Percentiles rank a stretch among this genome's conserved stretches.
These are phyloP conservation scores for Neelides folsomi DNA, from an alignment of 2,888 invertebrate species.

Conservation along the genomic window DNA sequence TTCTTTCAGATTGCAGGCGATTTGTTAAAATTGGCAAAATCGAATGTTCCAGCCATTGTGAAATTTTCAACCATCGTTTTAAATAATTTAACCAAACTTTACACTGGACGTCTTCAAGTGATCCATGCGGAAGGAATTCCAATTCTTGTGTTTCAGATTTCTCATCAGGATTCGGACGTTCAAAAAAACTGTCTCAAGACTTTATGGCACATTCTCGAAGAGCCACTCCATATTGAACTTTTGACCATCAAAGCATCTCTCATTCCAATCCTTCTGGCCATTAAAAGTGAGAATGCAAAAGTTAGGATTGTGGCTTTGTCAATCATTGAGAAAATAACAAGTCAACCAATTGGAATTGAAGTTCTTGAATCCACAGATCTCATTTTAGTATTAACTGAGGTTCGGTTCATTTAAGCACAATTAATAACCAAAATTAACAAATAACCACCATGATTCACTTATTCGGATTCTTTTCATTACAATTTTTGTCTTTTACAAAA, in stretches of 20 bases:
- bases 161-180: constrained; percentile 22
- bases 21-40: constrained; percentile 11
- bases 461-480: too few species aligned
- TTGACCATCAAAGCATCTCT: constrained; percentile 9
- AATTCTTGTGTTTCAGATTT: constrained; percentile 8
- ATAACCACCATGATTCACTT: too few species aligned
- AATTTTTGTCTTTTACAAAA: too few species aligned
- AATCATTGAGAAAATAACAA: constrained; percentile 18
- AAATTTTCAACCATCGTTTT: constrained; percentile 21
- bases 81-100: constrained; percentile 18
- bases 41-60: constrained; percentile 20
- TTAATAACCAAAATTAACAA: too few species aligned
- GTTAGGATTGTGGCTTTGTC: constrained; percentile 22
- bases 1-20: constrained; percentile 17
- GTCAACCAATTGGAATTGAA: constrained; percentile 10
- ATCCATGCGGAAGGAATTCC: constrained; percentile 20
- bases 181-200: constrained; percentile 22
- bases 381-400: constrained; percentile 13
- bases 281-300: constrained; percentile 19
- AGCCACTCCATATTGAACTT: constrained; percentile 21
- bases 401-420: too few species aligned
- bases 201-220: constrained; percentile 24
- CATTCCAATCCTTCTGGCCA: constrained; percentile 12
- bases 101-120: constrained; percentile 25
- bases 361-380: constrained; percentile 13